Conservation (phyloP, 1,140 invertebrate species). For the Caenorhabditis briggsae region DNA sequence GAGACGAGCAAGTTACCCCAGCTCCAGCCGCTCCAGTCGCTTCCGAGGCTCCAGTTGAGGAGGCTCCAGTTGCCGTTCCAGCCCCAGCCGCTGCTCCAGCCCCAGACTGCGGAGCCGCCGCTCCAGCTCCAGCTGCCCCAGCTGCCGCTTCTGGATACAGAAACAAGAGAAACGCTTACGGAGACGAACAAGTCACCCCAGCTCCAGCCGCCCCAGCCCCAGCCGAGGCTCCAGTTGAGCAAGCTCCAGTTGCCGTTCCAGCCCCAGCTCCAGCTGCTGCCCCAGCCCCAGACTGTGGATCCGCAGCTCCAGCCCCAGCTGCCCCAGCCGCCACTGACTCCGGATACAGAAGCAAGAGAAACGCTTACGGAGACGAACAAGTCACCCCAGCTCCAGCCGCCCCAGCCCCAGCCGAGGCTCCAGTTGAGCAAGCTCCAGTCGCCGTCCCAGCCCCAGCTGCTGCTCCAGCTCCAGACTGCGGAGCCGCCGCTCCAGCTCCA, state of each 20-base stretch:
- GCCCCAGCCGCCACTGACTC: slow-evolving; percentile 49
- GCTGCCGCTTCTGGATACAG: slow-evolving; percentile 47
- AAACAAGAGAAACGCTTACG: slow-evolving; percentile 55
- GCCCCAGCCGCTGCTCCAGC: slow-evolving; percentile 11
- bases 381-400: slow-evolving; percentile 49
- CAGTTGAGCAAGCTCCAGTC: slow-evolving; percentile 30
- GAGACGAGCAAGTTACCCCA: slow-evolving; percentile 53
- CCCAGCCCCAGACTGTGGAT: slow-evolving; percentile 23
- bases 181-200: slow-evolving; percentile 52
- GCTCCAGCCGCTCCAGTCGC: slow-evolving; percentile 35
- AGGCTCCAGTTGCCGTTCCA: slow-evolving; percentile 48
- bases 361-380: slow-evolving; percentile 50
- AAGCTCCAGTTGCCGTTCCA: slow-evolving; percentile 38
- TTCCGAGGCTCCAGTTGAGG: slow-evolving; percentile 11
- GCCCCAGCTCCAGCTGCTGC: slow-evolving; percentile 41
- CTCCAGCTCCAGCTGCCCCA: slow-evolving; percentile 35
- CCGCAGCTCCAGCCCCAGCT: slow-evolving; percentile 16
- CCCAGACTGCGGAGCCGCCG: slow-evolving; percentile 1
- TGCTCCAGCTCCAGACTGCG: slow-evolving; percentile 34
- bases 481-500: slow-evolving; percentile 17
- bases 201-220: slow-evolving; percentile 27
- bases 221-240: slow-evolving; percentile 19
- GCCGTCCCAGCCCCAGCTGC: slow-evolving; percentile 37
- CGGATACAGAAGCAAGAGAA: slow-evolving; percentile 53
- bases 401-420: neutral